Percentiles rank a stretch among this genome's conserved stretches.
Evolutionary conservation across 2,797 vertebrate genomes (phyloP).

Genomic region (Sandelia bainsii): DNA sequence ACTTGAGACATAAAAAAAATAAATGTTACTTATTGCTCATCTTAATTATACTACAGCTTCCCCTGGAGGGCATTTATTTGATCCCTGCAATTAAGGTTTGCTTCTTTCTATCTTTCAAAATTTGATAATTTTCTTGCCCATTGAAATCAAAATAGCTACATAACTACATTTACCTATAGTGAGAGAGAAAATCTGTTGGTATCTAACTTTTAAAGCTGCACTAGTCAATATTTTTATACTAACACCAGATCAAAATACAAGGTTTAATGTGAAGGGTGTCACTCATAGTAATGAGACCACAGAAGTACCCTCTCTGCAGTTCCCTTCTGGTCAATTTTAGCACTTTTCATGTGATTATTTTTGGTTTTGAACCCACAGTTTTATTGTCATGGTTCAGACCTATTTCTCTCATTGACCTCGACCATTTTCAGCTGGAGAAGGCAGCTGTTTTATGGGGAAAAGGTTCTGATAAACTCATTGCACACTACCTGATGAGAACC

Average conservation of each 20-base stretch:
- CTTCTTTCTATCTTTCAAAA: conserved; percentile 10
- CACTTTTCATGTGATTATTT: too few relatives aligned
- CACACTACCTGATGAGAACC: too few relatives aligned
- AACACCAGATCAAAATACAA: not conserved
- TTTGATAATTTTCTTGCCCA: not conserved
- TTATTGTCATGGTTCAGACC: not conserved
- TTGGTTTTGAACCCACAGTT: too few relatives aligned
- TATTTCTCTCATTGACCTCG: not conserved
- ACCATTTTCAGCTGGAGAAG: not conserved
- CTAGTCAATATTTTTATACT: not conserved
- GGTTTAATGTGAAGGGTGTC: not conserved
- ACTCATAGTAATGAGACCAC: not conserved
- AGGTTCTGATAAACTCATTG: too few relatives aligned
- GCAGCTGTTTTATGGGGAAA: too few relatives aligned
- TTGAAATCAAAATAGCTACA: not conserved
- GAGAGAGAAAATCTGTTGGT: too few relatives aligned
- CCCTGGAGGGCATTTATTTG: not conserved
- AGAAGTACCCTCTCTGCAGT: not conserved
- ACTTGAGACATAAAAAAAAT: conserved; percentile 31
- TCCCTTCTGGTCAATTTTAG: too few relatives aligned
- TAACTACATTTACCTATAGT: too few relatives aligned
- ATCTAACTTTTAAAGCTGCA: conserved; percentile 4
- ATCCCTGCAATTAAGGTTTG: conserved; percentile 6
- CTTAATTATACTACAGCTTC: conserved; percentile 39
- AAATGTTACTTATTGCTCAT: conserved; percentile 38